phyloP scores from a whole-genome alignment of 1,140 invertebrate genomes.

The Drosophila trapezifrons region DNA sequence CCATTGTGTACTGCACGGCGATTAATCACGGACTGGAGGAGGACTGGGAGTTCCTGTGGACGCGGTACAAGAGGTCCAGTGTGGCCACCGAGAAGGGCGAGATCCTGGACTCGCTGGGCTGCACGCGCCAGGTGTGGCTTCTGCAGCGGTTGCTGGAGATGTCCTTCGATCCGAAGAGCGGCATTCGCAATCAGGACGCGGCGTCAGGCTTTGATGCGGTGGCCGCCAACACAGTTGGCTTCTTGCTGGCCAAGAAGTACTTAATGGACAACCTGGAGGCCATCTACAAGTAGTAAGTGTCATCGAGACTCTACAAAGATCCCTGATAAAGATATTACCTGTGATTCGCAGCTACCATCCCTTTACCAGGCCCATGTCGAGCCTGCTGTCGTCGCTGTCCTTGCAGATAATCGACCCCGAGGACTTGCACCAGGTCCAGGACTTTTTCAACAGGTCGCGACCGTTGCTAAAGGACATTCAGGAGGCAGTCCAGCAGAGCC shows the following conservation, averaged over 20 bases:
- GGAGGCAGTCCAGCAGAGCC: conserved; percentile 83
- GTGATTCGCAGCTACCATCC: conserved; percentile 79
- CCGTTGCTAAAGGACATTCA: conserved; percentile 82
- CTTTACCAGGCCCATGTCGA: conserved; percentile 74
- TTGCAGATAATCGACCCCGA: conserved; percentile 81
- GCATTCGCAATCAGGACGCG: conserved; percentile 89
- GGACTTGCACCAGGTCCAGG: conserved; percentile 84
- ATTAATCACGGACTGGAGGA: conserved; percentile 88
- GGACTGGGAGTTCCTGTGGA: conserved; percentile 93
- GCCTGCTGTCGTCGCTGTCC: conserved; percentile 82
- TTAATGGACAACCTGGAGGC: conserved; percentile 85
- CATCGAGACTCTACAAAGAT: too few species aligned
- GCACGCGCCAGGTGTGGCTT: conserved; percentile 88
- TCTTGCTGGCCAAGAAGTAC: conserved; percentile 87
- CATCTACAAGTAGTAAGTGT: conserved; percentile 86
- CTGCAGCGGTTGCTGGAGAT: conserved; percentile 88
- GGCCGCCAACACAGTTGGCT: conserved; percentile 85
- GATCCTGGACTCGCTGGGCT: conserved; percentile 89
- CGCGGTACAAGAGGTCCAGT: conserved; percentile 88
- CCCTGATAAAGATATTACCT: too few species aligned
- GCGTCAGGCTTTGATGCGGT: conserved; percentile 86
- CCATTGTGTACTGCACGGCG: conserved; percentile 91
- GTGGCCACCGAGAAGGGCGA: conserved; percentile 87
- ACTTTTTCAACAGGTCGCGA: conserved; percentile 79
- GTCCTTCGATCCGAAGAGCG: conserved; percentile 85